Conservation (phyloP, 2,888 invertebrate genomes). For the Drosophila testacea region DNA sequence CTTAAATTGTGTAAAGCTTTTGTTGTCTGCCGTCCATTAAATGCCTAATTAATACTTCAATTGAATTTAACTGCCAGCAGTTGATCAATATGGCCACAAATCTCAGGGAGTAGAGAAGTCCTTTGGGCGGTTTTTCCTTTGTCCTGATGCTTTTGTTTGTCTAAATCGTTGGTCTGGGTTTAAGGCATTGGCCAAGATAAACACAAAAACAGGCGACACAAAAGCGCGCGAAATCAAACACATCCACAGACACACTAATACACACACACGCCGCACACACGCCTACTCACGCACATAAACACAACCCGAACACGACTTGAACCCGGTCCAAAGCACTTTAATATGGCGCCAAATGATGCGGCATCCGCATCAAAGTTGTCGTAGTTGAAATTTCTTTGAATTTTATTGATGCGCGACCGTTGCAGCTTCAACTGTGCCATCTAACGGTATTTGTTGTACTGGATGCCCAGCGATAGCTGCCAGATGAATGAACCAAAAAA, state of each 20-base stretch:
- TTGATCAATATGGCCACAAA: conserved; percentile 68
- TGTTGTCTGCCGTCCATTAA: conserved; percentile 73
- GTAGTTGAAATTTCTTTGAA: conserved; percentile 30
- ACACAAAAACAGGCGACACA: conserved; percentile 65
- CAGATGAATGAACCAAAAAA: conserved; percentile 75
- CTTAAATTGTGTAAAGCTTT: conserved; percentile 44
- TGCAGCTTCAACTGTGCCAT: conserved; percentile 59
- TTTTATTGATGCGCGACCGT: conserved; percentile 40
- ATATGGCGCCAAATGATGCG: conserved; percentile 72
- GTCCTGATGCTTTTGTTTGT: conserved; percentile 43
- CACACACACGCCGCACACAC: conserved; percentile 22
- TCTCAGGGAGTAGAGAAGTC: conserved; percentile 41
- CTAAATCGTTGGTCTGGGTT: conserved; percentile 23
- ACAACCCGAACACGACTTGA: conserved; percentile 19
- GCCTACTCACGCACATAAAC: conserved; percentile 3
- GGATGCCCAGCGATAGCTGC: conserved; percentile 48
- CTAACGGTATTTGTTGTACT: conserved; percentile 73
- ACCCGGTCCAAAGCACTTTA: conserved; percentile 63
- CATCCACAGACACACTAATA: conserved; percentile 27
- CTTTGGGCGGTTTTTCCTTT: conserved; percentile 37
- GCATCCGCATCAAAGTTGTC: conserved; percentile 38
- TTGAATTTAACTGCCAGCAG: conserved; percentile 60
- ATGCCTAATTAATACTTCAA: conserved; percentile 69
- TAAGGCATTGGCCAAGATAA: conserved; percentile 55
- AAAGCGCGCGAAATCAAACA: conserved; percentile 74